These are phyloP conservation scores for Elmis aenea DNA, from an alignment of 2,888 invertebrate species.

Conservation along the genomic window DNA sequence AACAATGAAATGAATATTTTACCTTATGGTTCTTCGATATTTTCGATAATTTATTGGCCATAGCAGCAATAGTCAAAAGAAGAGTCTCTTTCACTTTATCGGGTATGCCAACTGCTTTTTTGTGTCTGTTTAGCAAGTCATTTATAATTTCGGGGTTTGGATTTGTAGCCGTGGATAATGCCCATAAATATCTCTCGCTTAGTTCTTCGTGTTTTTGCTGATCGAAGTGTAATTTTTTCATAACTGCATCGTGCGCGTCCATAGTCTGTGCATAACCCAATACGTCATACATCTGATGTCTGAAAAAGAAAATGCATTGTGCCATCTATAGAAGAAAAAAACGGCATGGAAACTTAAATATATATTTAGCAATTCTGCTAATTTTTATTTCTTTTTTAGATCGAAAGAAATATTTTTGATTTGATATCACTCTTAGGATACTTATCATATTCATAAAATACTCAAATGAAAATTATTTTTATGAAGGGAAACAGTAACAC, in stretches of 20 bases:
- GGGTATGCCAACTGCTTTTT: constrained; percentile 49
- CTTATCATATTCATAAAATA: no score
- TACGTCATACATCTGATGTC: constrained; percentile 63
- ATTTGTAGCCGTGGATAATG: constrained; percentile 62
- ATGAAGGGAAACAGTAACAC: no score
- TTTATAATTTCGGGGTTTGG: constrained; percentile 55
- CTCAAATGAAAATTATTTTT: no score
- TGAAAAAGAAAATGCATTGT: constrained; percentile 33
- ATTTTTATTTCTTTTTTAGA: no score
- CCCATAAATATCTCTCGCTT: constrained; percentile 70
- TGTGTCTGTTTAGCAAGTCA: constrained; percentile 47
- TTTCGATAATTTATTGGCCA: constrained; percentile 50
- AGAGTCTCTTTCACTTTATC: constrained; percentile 63
- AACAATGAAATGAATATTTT: no score
- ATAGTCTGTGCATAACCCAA: constrained; percentile 66
- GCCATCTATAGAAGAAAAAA: not conserved
- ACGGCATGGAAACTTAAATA: no score
- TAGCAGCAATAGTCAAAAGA: constrained; percentile 59
- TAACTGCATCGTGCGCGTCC: constrained; percentile 62
- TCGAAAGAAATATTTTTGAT: no score
- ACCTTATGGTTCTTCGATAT: not conserved
- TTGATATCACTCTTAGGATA: no score
- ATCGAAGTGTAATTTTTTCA: constrained; percentile 56
- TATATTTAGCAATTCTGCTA: no score
- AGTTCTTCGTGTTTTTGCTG: constrained; percentile 47